phyloP scores from a whole-genome alignment of 64 coral and sea anemone genomes.

The Astreopora myriophthalma region DNA sequence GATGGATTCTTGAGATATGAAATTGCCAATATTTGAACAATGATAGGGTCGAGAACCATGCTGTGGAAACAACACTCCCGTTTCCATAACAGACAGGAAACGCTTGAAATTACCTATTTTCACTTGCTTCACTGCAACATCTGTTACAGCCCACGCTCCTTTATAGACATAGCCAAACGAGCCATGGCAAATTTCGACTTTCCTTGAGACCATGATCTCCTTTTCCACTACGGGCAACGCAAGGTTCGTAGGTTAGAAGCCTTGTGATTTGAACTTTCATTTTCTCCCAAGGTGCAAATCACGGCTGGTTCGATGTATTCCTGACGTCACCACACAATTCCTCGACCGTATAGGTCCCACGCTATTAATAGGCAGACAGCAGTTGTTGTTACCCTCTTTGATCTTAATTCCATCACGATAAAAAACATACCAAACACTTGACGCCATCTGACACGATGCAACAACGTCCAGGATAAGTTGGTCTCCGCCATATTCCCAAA shows the following conservation, averaged over 20 bases:
- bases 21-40: conserved; percentile 75
- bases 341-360: too few relatives aligned
- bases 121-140: conserved; percentile 67
- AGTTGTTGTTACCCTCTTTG: too few relatives aligned
- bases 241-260: too few relatives aligned
- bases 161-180: conserved; percentile 70
- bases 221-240: conserved; percentile 65
- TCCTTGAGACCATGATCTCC: conserved; percentile 55
- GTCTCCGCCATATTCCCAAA: not conserved
- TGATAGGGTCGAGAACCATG: conserved; percentile 74
- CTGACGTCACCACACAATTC: too few relatives aligned
- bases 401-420: too few relatives aligned
- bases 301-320: too few relatives aligned
- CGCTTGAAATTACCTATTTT: conserved; percentile 68
- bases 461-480: not conserved
- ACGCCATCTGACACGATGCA: not conserved
- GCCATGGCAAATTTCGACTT: conserved; percentile 69
- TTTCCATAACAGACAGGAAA: conserved; percentile 45
- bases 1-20: conserved; percentile 67
- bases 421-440: conserved; percentile 7
- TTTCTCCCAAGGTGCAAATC: too few relatives aligned
- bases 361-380: too few relatives aligned
- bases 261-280: too few relatives aligned
- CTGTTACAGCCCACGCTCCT: conserved; percentile 63
- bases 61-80: conserved; percentile 50